Evolutionary conservation across 2,797 vertebrate genomes (phyloP), one percentile per base, ranked within the genome.

Genomic region (Loriculus beryllinus): DNA sequence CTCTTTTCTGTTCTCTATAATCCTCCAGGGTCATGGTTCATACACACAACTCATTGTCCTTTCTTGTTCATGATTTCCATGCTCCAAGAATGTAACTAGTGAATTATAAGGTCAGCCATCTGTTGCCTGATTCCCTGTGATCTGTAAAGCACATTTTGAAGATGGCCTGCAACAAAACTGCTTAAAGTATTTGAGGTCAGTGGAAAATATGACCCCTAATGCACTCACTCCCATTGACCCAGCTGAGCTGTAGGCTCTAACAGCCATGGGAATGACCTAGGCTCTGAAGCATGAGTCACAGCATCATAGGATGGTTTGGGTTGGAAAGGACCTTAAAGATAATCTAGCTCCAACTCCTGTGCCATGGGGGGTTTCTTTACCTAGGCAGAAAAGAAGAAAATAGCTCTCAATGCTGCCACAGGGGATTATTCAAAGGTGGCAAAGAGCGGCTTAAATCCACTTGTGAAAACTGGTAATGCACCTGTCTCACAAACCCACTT

Each of bases 191-290:
- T 14, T 43, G 45, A 83, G 23, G 16, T 26, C 63, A 69, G 59
- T 42, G 79, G 85, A 91, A 88, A 93, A 69, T 7, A 33, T 1
- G 21, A 67, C 54, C 64, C 31, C 33, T 60, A 26, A 39, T 20
- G n/a, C 59, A 35, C 23, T 49, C 23, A 35, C 7, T 81, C 15
- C n/a, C 5, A 11, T 1, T 3, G 12, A 83, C 39, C 10, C 3
- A n/a, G 15, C 16, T 0, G 0, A 37, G n/a, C 57, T 33, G 20
- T 6, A 47, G 40, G 57, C 40, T 16, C 33, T 5, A 72, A 43
- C 12, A 70, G 52, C 45, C 72, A 23, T 0, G 7, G 33, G 19
- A 64, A 47, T 2, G 31, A 42, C 23, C 26, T 3, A 6, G 20
- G 42, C 48, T 33, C 52, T 14, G 33, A 81, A 43, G 26, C 9